Conservation (phyloP, 2,113 vertebrate genomes). For the Vulpes vulpes region DNA sequence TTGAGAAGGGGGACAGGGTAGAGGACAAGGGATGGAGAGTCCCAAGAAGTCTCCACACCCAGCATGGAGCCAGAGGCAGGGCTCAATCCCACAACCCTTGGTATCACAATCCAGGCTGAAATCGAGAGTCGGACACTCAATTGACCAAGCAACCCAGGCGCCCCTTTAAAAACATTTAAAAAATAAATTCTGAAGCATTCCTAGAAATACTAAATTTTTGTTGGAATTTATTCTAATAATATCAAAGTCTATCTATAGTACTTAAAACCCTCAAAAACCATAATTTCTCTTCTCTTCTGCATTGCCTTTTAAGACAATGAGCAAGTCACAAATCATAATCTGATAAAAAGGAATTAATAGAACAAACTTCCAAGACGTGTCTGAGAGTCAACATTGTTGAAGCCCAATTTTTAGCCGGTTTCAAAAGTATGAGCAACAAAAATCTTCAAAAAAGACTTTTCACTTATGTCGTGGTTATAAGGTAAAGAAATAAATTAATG, state of each 20-base stretch:
- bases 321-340: slow-evolving; percentile 38
- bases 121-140: neutral
- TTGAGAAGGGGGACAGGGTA: neutral
- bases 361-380: neutral
- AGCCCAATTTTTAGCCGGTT: neutral
- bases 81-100: neutral
- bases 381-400: neutral
- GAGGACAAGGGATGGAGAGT: neutral
- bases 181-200: slow-evolving; percentile 33
- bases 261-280: neutral
- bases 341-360: neutral
- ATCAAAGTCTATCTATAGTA: neutral
- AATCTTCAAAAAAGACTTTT: slow-evolving; percentile 40
- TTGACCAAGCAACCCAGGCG: neutral
- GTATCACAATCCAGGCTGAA: neutral
- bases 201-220: slow-evolving; percentile 32
- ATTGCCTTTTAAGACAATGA: neutral
- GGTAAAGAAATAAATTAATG: slow-evolving; percentile 1
- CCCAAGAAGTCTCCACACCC: neutral
- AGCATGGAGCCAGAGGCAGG: neutral
- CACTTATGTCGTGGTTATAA: neutral
- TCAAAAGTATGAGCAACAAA: slow-evolving; percentile 14
- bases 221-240: slow-evolving; percentile 24
- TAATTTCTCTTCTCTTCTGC: slow-evolving; percentile 2
- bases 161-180: neutral